Evolutionary conservation across 2,113 vertebrate species (phyloP).

Genomic region (Nansenia antarctica): DNA sequence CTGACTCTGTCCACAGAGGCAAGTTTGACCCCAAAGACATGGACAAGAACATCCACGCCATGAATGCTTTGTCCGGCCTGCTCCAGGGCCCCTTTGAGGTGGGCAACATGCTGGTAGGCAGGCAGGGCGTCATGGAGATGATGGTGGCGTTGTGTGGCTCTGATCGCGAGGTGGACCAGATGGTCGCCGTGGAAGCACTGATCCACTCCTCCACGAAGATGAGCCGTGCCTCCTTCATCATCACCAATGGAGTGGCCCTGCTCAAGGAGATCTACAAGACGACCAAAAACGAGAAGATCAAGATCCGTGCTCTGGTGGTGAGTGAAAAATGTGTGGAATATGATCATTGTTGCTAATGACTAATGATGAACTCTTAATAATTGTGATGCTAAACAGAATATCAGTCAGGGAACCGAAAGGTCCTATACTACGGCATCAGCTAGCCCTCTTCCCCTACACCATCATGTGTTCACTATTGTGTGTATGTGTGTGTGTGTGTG

Average conservation of each 20-base stretch:
- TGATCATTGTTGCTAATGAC: too few relatives aligned
- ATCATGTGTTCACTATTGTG: background rate
- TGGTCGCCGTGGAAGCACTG: constrained; percentile 94
- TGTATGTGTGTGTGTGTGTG: constrained; percentile 7
- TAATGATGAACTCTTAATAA: too few relatives aligned
- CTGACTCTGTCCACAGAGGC: constrained; percentile 70
- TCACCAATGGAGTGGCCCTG: constrained; percentile 88
- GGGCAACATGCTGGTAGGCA: constrained; percentile 86
- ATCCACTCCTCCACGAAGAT: constrained; percentile 94
- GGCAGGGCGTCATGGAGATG: constrained; percentile 97
- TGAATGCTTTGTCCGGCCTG: constrained; percentile 90
- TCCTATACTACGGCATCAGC: too few relatives aligned
- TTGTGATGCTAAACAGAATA: too few relatives aligned
- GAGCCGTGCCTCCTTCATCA: constrained; percentile 93
- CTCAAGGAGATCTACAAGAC: constrained; percentile 98
- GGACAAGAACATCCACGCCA: constrained; percentile 94
- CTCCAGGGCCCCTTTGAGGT: constrained; percentile 95
- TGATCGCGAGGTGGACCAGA: constrained; percentile 91
- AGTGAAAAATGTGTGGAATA: constrained; percentile 42
- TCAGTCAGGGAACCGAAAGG: too few relatives aligned
- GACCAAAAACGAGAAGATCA: constrained; percentile 96
- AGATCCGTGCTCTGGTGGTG: constrained; percentile 95
- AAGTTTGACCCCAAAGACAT: constrained; percentile 95
- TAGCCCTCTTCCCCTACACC: background rate
- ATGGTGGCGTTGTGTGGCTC: constrained; percentile 95